Evolutionary conservation across 30 jellyfish, hydroid and myxozoan genomes (phyloP).

Genomic region (Hydractinia echinata): DNA sequence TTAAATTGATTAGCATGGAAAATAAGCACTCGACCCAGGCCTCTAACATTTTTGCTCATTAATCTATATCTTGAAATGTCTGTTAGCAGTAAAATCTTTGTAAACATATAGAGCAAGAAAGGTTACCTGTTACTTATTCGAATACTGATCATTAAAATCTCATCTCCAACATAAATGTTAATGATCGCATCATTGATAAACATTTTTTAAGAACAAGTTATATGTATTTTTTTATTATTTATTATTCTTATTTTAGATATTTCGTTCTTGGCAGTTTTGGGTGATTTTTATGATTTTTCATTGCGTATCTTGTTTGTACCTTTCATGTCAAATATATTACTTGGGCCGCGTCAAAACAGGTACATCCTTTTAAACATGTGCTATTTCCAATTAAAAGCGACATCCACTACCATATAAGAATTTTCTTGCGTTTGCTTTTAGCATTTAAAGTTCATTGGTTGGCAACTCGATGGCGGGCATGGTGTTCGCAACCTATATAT

Average conservation of each 20-base stretch:
- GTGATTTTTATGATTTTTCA: constrained; percentile 62
- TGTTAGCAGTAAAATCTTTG: too few species aligned
- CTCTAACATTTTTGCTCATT: too few species aligned
- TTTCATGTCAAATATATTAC: constrained; percentile 71
- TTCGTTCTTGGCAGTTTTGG: constrained; percentile 79
- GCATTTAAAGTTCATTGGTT: constrained; percentile 28
- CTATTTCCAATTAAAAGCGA: not conserved
- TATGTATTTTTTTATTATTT: too few species aligned
- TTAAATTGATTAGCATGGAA: too few species aligned
- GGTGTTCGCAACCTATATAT: constrained; percentile 24
- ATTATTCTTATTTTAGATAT: constrained; percentile 42
- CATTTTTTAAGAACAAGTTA: too few species aligned
- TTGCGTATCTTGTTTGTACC: constrained; percentile 58
- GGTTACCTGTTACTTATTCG: too few species aligned
- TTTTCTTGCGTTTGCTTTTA: not conserved
- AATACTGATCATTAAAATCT: too few species aligned
- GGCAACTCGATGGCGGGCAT: not conserved
- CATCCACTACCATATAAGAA: not conserved
- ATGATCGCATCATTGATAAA: too few species aligned
- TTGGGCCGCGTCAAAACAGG: constrained; percentile 94
- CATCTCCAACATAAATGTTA: too few species aligned
- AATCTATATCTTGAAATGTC: too few species aligned
- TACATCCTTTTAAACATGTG: not conserved
- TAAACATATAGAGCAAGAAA: too few species aligned
- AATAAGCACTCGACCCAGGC: too few species aligned